phyloP scores from a whole-genome alignment of 2,888 invertebrate genomes.

The Petrolisthes manimaculis region DNA sequence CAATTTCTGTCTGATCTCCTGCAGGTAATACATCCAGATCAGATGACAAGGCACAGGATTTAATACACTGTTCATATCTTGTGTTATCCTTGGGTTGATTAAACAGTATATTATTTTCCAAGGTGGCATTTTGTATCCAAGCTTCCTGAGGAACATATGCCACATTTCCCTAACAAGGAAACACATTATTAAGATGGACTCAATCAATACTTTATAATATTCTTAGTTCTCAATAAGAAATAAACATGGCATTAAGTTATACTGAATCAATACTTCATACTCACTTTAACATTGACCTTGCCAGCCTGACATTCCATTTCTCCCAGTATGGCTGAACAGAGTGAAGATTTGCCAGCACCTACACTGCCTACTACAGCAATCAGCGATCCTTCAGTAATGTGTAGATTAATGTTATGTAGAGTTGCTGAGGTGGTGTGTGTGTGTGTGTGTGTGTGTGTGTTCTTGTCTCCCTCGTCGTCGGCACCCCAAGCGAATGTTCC shows the following conservation, averaged over 20 bases:
- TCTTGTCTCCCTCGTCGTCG: constrained; percentile 75
- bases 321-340: constrained; percentile 81
- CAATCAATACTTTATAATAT: no score
- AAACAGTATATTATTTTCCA: constrained; percentile 93
- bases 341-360: constrained; percentile 89
- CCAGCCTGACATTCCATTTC: constrained; percentile 70
- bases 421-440: constrained; percentile 72
- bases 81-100: constrained; percentile 80
- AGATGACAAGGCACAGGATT: constrained; percentile 89
- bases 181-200: no score
- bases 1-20: constrained; percentile 97
- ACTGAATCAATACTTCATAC: not conserved
- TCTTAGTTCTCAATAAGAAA: no score
- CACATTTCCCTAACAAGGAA: constrained; percentile 75
- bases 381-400: constrained; percentile 78
- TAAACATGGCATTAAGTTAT: no score
- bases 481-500: constrained; percentile 90
- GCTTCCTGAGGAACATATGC: constrained; percentile 96
- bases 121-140: constrained; percentile 97
- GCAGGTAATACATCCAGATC: constrained; percentile 94
- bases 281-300: constrained; percentile 67
- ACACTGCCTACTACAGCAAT: constrained; percentile 90
- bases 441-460: constrained; percentile 67
- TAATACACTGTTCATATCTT: constrained; percentile 84
- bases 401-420: constrained; percentile 82